A percentile compares a stretch with the other conserved stretches of the same genome.
These are phyloP conservation scores for Sebastes taczanowskii DNA, from an alignment of 2,797 vertebrate genomes.

Conservation along the genomic window DNA sequence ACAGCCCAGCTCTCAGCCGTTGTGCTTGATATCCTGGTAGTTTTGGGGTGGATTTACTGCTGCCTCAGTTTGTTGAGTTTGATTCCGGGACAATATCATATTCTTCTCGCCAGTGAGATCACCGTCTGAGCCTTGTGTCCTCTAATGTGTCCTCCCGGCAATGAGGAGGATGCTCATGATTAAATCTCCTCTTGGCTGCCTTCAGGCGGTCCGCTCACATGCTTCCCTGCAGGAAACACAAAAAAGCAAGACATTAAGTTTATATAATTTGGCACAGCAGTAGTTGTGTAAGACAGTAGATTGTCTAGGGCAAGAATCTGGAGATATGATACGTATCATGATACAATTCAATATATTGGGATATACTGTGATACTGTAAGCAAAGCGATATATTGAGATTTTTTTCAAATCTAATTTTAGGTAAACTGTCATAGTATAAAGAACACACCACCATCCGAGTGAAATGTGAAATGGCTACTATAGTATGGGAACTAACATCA, in stretches of 20 bases:
- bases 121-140: constrained; percentile 43
- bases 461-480: too few species aligned
- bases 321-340: too few species aligned
- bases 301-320: too few species aligned
- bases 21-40: not conserved
- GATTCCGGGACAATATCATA: not conserved
- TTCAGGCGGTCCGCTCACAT: constrained; percentile 36
- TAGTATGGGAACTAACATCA: too few species aligned
- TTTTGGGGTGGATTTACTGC: constrained; percentile 1
- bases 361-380: too few species aligned
- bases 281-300: too few species aligned
- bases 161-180: constrained; percentile 50
- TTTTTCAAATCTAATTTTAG: too few species aligned
- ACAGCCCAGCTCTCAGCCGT: not conserved
- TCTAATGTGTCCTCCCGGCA: constrained; percentile 44
- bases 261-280: not conserved
- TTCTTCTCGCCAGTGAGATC: constrained; percentile 16
- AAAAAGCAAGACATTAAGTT: constrained; percentile 25
- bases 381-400: too few species aligned
- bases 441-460: too few species aligned
- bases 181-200: constrained; percentile 48
- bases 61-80: constrained; percentile 11
- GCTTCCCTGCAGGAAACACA: constrained; percentile 38
- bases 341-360: too few species aligned
- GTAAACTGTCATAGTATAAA: too few species aligned